Conservation (phyloP, 2,797 vertebrate genomes). For the Darevskia nairensis region DNA sequence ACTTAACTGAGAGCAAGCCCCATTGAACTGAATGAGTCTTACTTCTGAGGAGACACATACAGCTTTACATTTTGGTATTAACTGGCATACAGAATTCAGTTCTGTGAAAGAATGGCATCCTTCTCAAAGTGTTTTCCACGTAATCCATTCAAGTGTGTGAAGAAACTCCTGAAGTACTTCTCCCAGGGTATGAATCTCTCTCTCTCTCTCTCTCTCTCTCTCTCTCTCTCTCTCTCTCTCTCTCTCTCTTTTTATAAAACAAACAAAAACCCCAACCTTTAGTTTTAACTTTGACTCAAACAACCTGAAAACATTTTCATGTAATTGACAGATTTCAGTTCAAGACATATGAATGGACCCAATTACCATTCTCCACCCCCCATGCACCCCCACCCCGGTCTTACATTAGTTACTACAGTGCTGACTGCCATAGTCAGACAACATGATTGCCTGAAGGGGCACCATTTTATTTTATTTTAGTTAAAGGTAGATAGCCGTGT, state of each 20-base stretch:
- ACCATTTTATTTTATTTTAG: too few species aligned
- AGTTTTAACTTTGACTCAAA: neutral
- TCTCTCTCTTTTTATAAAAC: neutral
- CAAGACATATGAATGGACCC: neutral
- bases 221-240: neutral
- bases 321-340: neutral
- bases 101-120: neutral
- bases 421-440: neutral
- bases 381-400: too few species aligned
- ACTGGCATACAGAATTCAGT: constrained; percentile 8
- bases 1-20: neutral
- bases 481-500: too few species aligned
- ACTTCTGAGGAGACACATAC: neutral
- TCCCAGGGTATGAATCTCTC: neutral
- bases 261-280: neutral
- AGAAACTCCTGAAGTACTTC: neutral
- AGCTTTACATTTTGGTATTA: constrained; percentile 25
- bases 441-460: neutral
- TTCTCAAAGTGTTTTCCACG: neutral
- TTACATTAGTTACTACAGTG: neutral
- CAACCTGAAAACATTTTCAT: neutral
- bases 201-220: neutral
- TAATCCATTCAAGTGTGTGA: neutral
- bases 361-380: neutral
- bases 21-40: neutral